Evolutionary conservation across 2,113 vertebrate species (phyloP), one percentile per base, ranked within the genome.

Genomic region (Thermophis baileyi): DNA sequence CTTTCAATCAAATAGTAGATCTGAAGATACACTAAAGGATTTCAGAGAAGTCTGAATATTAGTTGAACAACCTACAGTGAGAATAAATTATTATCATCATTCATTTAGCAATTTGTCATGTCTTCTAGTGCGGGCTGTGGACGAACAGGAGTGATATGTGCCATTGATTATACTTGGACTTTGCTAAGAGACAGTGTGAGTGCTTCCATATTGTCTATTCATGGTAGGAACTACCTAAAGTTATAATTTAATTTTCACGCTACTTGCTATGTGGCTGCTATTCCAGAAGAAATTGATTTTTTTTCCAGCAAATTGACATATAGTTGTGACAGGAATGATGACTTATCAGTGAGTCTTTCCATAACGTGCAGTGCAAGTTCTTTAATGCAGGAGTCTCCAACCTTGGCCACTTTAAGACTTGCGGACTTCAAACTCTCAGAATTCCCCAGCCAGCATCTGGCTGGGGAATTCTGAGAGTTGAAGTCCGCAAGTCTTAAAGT

Each of bases 61-160:
- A 22, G 16, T 1, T 46, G 3, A 35, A 54, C 1, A 44, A 9
- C 18, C 12, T 87, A 16, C 47, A 69, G 4, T 24, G 30, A 55
- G 54, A 27, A 50, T 53, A 54, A 51, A 16, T 22, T 85, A 11
- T 51, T 69, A 1, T 51, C 86, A 18, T 27, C 6, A 22, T 49
- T 20, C 2, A 49, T 44, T 63, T 89, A 49, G 35, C 88, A 85
- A 74, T 40, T 44, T 1, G n/a, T 81, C 20, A 46, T 53, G n/a
- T 95, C 94, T 98, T 98, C 96, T 94, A 99, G 99, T 92, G 99
- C 99, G 46, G 99, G 99, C 94, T 99, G 99, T 1, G 99, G 99
- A 85, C 98, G 99, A 91, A 99, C 99, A 0, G 99, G 99, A 16
- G 99, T 97, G 35, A 97, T 99, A 92, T 99, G 99, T 89, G 99